Conservation (phyloP, 2,113 vertebrate species). For the Axis porcinus region DNA sequence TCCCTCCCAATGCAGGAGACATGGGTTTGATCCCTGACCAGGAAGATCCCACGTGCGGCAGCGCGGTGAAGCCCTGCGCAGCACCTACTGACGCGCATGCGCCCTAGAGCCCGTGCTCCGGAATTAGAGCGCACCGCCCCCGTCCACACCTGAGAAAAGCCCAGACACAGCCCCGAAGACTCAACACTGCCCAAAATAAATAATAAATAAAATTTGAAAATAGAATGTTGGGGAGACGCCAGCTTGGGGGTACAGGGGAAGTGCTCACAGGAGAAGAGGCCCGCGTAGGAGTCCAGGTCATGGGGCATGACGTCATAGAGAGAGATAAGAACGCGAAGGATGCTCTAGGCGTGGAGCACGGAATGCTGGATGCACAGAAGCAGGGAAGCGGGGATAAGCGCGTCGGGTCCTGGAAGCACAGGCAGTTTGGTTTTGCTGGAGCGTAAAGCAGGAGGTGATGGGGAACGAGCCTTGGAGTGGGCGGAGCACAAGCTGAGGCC, state of each 20-base stretch:
- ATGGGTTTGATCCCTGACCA: background rate
- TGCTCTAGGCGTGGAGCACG: accelerated
- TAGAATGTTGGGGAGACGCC: background rate
- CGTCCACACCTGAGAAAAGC: background rate
- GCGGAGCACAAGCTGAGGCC: background rate
- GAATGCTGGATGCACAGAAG: background rate
- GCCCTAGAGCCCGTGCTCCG: accelerated
- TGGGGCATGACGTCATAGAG: background rate
- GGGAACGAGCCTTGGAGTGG: background rate
- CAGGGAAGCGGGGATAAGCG: background rate
- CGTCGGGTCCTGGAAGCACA: accelerated
- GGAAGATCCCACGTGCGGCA: background rate
- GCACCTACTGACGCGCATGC: background rate
- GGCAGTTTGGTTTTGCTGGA: background rate
- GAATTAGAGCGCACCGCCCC: accelerated
- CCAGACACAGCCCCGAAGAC: background rate
- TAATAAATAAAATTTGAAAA: background rate
- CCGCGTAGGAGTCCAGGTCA: background rate
- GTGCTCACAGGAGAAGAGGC: background rate
- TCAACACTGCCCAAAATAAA: background rate
- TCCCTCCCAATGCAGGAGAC: background rate
- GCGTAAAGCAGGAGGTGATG: background rate
- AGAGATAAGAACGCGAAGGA: background rate
- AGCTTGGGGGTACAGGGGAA: background rate
- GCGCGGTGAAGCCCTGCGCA: accelerated